Conservation (phyloP, 2,113 vertebrate species). For the Tyto alba region DNA sequence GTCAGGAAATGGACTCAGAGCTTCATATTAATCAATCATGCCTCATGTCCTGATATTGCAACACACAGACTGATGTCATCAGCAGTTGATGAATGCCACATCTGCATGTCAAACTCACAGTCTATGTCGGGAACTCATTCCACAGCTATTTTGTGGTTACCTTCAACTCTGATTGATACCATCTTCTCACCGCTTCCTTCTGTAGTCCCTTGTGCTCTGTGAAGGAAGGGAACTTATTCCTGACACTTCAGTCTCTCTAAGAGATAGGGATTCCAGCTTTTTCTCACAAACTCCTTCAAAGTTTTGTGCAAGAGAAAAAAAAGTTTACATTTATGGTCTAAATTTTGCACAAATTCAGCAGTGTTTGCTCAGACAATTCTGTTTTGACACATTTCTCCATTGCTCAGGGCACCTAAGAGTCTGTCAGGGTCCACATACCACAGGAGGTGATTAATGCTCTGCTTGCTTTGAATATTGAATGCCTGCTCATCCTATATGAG, state of each 20-base stretch:
- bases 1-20: slow-evolving; percentile 44
- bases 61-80: slow-evolving; percentile 35
- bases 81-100: slow-evolving; percentile 33
- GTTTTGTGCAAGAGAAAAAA: rapidly evolving
- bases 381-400: neutral
- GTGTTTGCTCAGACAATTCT: neutral
- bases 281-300: rapidly evolving
- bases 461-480: neutral
- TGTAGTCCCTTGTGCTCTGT: neutral
- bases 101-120: slow-evolving; percentile 16
- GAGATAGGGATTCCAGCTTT: neutral
- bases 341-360: neutral
- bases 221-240: neutral
- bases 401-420: neutral
- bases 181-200: neutral
- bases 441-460: neutral
- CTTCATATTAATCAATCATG: slow-evolving; percentile 41
- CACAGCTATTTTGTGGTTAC: slow-evolving; percentile 26
- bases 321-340: neutral
- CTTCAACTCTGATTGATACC: slow-evolving; percentile 21
- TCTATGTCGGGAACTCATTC: neutral
- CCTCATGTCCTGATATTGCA: neutral
- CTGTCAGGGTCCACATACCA: neutral
- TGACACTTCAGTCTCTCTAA: neutral
- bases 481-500: neutral